Percentiles rank a stretch among this genome's conserved stretches.
Conservation (phyloP, 1,140 invertebrate species). For the Acromyrmex charruanus region DNA sequence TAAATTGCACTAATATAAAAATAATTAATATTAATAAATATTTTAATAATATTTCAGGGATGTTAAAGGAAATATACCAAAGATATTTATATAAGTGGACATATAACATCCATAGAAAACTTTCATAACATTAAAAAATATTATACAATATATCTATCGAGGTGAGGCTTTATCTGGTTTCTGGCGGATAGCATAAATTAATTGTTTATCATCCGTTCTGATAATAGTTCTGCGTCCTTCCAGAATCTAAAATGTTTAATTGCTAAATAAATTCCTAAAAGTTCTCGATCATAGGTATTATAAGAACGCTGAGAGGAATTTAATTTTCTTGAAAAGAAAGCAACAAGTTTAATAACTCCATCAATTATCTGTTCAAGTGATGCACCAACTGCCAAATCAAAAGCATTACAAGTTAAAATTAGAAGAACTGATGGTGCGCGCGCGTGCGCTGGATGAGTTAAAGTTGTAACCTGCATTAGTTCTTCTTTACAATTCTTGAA, state of each 20-base stretch:
- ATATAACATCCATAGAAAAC: too few relatives aligned
- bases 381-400: not conserved
- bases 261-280: constrained; percentile 77
- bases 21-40: too few relatives aligned
- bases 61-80: too few relatives aligned
- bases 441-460: not conserved
- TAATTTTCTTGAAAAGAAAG: constrained; percentile 74
- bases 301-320: not conserved
- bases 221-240: constrained; percentile 76
- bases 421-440: not conserved
- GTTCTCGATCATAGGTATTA: constrained; percentile 78
- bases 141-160: too few relatives aligned
- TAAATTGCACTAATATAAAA: too few relatives aligned
- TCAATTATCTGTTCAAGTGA: not conserved
- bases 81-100: too few relatives aligned
- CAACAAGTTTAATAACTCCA: not conserved
- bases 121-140: too few relatives aligned
- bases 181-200: constrained; percentile 24
- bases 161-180: not conserved
- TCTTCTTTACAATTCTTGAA: not conserved
- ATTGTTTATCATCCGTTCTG: constrained; percentile 21
- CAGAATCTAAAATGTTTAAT: constrained; percentile 77
- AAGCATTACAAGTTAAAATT: not conserved
- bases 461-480: not conserved
- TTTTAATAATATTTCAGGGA: too few relatives aligned